Percentiles rank a stretch among this genome's conserved stretches.
phyloP scores from a whole-genome alignment of 2,113 vertebrate genomes.

The Hyperopisus bebe region DNA sequence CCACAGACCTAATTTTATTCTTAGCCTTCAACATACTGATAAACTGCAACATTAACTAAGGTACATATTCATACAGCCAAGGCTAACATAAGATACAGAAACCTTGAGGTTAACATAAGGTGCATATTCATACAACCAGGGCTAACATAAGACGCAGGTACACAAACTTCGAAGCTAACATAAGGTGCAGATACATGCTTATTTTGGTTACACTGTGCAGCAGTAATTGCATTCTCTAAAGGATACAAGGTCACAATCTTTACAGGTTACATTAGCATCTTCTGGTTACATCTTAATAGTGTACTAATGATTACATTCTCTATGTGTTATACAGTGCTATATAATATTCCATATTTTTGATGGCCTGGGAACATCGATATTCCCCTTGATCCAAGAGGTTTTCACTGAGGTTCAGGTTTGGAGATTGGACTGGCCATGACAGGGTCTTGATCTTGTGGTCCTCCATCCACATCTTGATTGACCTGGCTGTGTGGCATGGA shows the following conservation, averaged over 20 bases:
- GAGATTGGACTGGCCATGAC: conserved; percentile 20
- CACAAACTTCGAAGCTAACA: not conserved
- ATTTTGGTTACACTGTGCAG: not conserved
- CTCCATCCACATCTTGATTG: not conserved
- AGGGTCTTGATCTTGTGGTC: not conserved
- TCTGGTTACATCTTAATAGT: conserved; percentile 22
- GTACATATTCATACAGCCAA: not conserved
- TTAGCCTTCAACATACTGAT: not conserved
- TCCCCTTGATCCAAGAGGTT: not conserved
- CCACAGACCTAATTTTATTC: not conserved
- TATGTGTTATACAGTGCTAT: not conserved
- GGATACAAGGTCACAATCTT: not conserved
- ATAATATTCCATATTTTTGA: conserved; percentile 17
- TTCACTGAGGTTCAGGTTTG: not conserved
- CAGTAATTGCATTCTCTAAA: not conserved
- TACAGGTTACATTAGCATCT: not conserved
- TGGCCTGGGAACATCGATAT: conserved; percentile 5
- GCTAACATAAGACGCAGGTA: not conserved
- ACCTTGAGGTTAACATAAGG: not conserved
- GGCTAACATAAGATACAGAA: not conserved
- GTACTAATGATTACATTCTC: not conserved
- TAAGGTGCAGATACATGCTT: not conserved
- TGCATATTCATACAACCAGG: not conserved
- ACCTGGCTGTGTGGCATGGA: not conserved
- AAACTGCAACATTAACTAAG: not conserved